These are phyloP conservation scores for Tribolium freemani DNA, from an alignment of 2,888 invertebrate species.

Conservation along the genomic window DNA sequence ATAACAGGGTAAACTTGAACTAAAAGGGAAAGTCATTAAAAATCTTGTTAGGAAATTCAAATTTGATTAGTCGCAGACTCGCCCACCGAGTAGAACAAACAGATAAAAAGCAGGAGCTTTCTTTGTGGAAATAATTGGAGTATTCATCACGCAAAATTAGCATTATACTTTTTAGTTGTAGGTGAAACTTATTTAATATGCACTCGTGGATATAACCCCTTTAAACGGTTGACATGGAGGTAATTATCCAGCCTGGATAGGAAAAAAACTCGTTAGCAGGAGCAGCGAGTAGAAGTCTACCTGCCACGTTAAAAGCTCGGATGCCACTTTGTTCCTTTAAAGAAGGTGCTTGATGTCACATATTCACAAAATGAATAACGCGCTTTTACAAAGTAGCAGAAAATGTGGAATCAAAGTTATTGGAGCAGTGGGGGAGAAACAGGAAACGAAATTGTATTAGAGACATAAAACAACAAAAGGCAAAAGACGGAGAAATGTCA, in stretches of 20 bases:
- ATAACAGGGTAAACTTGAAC: not conserved
- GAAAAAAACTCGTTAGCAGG: constrained; percentile 20
- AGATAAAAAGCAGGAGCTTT: constrained; percentile 23
- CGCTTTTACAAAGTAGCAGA: not conserved
- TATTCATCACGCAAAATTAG: constrained; percentile 23
- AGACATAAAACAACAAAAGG: not conserved
- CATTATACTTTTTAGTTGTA: constrained; percentile 1
- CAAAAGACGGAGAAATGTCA: not conserved
- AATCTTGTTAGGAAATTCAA: constrained; percentile 31
- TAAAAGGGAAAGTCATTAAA: constrained; percentile 20
- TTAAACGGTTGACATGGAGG: constrained; percentile 3
- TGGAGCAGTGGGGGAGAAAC: not conserved
- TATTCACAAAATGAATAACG: not conserved
- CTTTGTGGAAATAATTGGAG: constrained; percentile 26
- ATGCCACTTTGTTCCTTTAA: not conserved
- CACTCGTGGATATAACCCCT: constrained; percentile 16
- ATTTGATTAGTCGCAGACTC: constrained; percentile 16
- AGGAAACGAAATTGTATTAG: not conserved
- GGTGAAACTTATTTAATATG: constrained; percentile 10
- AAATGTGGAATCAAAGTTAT: not conserved
- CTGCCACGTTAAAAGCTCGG: constrained; percentile 7
- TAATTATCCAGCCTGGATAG: constrained; percentile 9
- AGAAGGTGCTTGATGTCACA: constrained; percentile 11
- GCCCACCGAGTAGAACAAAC: constrained; percentile 8
- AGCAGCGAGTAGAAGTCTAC: not conserved